Percentiles rank a stretch among this genome's conserved stretches.
Evolutionary conservation across 1,140 invertebrate genomes (phyloP).

Genomic region (Hypsibius dujardini): DNA sequence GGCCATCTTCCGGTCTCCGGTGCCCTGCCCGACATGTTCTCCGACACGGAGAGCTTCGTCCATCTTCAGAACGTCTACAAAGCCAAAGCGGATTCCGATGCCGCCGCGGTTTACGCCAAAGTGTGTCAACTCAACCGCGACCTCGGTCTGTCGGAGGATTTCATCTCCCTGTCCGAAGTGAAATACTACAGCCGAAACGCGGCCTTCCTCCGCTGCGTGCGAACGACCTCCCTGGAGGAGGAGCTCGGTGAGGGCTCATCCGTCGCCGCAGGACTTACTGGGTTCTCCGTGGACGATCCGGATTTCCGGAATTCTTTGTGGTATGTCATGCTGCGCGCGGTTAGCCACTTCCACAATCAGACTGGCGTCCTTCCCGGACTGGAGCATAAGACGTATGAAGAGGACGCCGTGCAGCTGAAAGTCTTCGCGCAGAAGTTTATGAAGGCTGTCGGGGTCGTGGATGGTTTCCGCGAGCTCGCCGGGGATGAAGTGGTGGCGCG

Average conservation of each 20-base stretch:
- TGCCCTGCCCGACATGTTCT: constrained; percentile 90
- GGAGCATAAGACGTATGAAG: not conserved
- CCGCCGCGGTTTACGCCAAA: constrained; percentile 26
- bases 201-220: constrained; percentile 23
- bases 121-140: constrained; percentile 1
- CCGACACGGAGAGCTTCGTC: constrained; percentile 79
- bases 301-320: constrained; percentile 40
- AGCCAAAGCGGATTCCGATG: constrained; percentile 26
- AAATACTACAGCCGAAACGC: constrained; percentile 26
- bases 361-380: constrained; percentile 76
- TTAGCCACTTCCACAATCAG: constrained; percentile 71
- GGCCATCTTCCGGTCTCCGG: constrained; percentile 65
- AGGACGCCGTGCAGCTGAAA: not conserved
- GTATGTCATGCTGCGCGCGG: constrained; percentile 69
- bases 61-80: constrained; percentile 58
- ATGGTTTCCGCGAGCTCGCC: not conserved
- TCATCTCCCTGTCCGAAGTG: constrained; percentile 21
- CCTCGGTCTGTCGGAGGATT: not conserved
- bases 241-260: constrained; percentile 9
- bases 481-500: constrained; percentile 21
- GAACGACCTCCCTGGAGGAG: constrained; percentile 22
- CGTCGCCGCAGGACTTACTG: not conserved
- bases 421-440: not conserved
- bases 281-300: not conserved
- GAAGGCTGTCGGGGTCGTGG: not conserved